phyloP scores from a whole-genome alignment of 2,888 invertebrate genomes.

The Drosophila acutilabella region DNA sequence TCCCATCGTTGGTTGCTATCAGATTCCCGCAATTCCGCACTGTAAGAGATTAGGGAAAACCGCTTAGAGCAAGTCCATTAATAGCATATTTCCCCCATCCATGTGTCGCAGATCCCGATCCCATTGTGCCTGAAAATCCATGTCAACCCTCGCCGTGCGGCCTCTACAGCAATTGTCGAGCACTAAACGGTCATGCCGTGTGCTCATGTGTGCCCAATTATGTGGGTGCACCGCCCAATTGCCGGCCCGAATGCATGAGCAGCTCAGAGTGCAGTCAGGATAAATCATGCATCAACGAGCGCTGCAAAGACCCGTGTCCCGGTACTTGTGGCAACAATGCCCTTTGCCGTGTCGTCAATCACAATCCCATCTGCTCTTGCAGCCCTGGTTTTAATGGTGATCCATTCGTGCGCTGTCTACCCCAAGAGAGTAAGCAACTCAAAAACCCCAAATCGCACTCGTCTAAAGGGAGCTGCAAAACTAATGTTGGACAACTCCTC shows the following conservation, averaged over 20 bases:
- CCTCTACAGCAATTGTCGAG: constrained; percentile 91
- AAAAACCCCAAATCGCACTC: too few species aligned
- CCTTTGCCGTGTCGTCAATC: constrained; percentile 92
- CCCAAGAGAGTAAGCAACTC: constrained; percentile 88
- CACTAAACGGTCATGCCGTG: constrained; percentile 90
- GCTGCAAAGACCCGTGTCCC: constrained; percentile 92
- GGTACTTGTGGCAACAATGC: constrained; percentile 94
- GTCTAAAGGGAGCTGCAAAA: constrained; percentile 5
- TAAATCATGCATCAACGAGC: constrained; percentile 91
- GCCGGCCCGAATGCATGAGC: constrained; percentile 92
- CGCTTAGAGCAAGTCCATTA: constrained; percentile 1
- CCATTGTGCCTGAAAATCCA: constrained; percentile 85
- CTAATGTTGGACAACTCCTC: neutral
- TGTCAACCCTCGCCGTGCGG: constrained; percentile 92
- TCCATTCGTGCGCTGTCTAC: constrained; percentile 91
- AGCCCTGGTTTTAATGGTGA: constrained; percentile 91
- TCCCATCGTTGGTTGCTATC: constrained; percentile 86
- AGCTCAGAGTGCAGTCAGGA: constrained; percentile 93
- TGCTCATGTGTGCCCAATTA: constrained; percentile 92
- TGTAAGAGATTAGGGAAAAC: constrained; percentile 79
- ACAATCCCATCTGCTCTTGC: constrained; percentile 94
- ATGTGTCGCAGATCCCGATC: constrained; percentile 73
- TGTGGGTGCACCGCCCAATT: constrained; percentile 91
- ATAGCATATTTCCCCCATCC: constrained; percentile 21
- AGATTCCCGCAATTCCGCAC: constrained; percentile 67